phyloP scores from a whole-genome alignment of 2,113 vertebrate species.

The Esox niger region DNA sequence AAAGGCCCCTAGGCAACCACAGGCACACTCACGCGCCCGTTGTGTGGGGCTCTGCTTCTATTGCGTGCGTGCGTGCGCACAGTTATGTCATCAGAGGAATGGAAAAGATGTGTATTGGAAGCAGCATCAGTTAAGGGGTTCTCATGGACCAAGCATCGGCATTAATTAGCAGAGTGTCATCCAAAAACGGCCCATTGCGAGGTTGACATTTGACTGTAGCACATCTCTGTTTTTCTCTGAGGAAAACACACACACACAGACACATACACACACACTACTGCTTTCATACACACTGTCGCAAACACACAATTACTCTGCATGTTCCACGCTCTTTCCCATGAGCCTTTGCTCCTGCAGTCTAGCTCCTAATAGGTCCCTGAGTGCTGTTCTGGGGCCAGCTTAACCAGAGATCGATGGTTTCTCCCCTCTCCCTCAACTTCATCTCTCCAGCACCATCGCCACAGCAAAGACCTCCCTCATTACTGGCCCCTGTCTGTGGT shows the following conservation, averaged over 20 bases:
- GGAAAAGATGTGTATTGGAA: too few relatives aligned
- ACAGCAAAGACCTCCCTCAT: neutral
- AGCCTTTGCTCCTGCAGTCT: constrained; percentile 35
- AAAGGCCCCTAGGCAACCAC: neutral
- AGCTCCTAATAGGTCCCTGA: constrained; percentile 43
- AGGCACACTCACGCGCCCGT: neutral
- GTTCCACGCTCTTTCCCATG: constrained; percentile 25
- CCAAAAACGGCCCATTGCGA: neutral
- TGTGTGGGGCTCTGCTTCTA: neutral
- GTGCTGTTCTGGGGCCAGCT: constrained; percentile 17
- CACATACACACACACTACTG: neutral
- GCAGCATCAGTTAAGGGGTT: neutral
- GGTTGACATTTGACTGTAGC: neutral
- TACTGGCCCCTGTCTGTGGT: neutral
- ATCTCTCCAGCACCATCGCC: neutral
- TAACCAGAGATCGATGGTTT: constrained; percentile 23
- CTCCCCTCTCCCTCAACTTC: neutral
- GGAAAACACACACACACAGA: neutral
- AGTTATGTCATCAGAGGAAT: too few relatives aligned
- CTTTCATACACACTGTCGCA: constrained; percentile 4
- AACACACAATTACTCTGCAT: constrained; percentile 24
- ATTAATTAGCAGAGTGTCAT: neutral
- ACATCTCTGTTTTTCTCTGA: neutral
- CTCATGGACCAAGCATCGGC: neutral
- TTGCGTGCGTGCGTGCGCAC: constrained; percentile 3